Evolutionary conservation across 2,797 vertebrate species (phyloP), one percentile per base, ranked within the genome.

Genomic region (Thunnus albacares): DNA sequence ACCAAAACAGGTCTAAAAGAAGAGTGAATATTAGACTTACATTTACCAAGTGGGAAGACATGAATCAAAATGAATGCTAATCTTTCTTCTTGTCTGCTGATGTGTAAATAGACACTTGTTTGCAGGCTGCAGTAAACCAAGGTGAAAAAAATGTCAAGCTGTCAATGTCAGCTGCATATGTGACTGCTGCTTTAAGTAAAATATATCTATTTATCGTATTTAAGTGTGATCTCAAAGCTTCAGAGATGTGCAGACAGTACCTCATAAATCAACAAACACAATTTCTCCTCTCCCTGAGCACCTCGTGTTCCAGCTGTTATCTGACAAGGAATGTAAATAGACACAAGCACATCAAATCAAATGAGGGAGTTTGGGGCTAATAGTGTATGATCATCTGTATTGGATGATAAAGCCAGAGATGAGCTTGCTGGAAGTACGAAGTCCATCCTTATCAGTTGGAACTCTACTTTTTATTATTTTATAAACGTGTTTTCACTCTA

Each of bases 361-460:
- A 58, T 6, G 6, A 49, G 8, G 26, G 24, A 77, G 75, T 35
- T 63, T 35, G 14, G 38, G 18, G 11, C 1, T 71, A 12, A 79
- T 51, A 51, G 30, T 28, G 24, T 33, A 57, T 61, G 49, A 10
- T 45, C 67, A 52, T 38, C 22, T 45, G 22, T 62, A 0, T n/a
- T 49, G 57, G 49, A 72, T 59, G 47, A 51, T 43, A 73, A 55
- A 78, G 43, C 49, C 71, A 82, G 28, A 20, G 70, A 81, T 82
- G 71, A 81, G 65, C 26, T 38, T 43, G n/a, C 30, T 14, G 12
- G 49, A 6, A 62, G 74, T 73, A 28, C 75, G 24, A 89, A 90
- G 85, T 90, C 69, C 76, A 59, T 53, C 22, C 67, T 88, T 90
- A 90, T 92, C 89, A 80, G 52, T 2, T 38, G 43, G 33, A 45